Percentiles rank a stretch among this genome's conserved stretches.
These are phyloP conservation scores for Melanostoma scalare DNA, from an alignment of 2,888 invertebrate species.

Conservation along the genomic window DNA sequence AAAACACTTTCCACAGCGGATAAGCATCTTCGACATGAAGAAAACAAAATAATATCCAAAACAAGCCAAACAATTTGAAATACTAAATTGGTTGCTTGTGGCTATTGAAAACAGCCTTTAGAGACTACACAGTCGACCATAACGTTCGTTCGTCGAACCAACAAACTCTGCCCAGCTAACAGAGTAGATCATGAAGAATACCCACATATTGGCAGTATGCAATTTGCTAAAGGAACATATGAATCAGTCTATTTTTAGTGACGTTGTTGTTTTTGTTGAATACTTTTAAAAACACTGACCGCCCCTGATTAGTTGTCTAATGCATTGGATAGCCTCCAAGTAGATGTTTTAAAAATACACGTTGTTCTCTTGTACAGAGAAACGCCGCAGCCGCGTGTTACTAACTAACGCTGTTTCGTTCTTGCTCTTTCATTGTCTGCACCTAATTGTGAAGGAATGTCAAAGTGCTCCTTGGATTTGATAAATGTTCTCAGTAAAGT, in stretches of 20 bases:
- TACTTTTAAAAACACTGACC: slow-evolving; percentile 48
- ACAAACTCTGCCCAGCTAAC: slow-evolving; percentile 29
- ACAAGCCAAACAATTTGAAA: no score
- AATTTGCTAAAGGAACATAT: slow-evolving; percentile 50
- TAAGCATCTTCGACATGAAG: no score
- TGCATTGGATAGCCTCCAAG: slow-evolving; percentile 81
- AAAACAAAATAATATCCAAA: no score
- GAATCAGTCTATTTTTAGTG: slow-evolving; percentile 60
- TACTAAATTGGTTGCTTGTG: no score
- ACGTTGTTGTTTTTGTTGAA: slow-evolving; percentile 51
- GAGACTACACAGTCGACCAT: no score
- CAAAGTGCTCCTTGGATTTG: slow-evolving; percentile 23
- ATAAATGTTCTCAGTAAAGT: not conserved
- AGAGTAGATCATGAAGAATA: slow-evolving; percentile 39
- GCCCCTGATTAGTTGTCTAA: slow-evolving; percentile 76
- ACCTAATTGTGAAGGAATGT: slow-evolving; percentile 19
- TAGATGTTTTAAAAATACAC: slow-evolving; percentile 80
- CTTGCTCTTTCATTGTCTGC: slow-evolving; percentile 45
- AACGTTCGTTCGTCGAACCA: not conserved
- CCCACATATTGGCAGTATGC: slow-evolving; percentile 55
- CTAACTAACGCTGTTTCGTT: slow-evolving; percentile 53
- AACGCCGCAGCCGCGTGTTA: slow-evolving; percentile 43
- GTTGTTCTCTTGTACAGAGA: slow-evolving; percentile 73
- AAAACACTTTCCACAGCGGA: no score
- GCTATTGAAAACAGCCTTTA: no score